Percentiles rank a stretch among this genome's conserved stretches.
These are phyloP conservation scores for Leucoraja erinaceus DNA, from an alignment of 2,113 vertebrate genomes.

Conservation along the genomic window DNA sequence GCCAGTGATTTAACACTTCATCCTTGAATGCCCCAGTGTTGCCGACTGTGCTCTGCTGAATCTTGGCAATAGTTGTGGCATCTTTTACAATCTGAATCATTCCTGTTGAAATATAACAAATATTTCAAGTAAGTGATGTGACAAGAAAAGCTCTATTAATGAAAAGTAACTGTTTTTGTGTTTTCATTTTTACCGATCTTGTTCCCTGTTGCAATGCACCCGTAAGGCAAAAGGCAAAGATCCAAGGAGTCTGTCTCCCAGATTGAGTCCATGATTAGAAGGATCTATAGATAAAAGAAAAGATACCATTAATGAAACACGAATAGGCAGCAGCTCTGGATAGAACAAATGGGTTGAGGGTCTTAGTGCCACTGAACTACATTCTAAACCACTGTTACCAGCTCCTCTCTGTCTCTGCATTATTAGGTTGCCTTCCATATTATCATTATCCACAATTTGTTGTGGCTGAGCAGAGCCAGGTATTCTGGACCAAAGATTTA, in stretches of 20 bases:
- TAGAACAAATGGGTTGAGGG: too few relatives aligned
- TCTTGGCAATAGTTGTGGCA: conserved; percentile 95
- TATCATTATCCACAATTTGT: too few relatives aligned
- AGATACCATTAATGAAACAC: background rate
- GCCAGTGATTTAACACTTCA: conserved; percentile 91
- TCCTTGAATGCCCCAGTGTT: conserved; percentile 95
- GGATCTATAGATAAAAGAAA: conserved; percentile 62
- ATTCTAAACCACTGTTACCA: background rate
- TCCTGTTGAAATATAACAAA: conserved; percentile 59
- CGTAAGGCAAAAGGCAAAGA: conserved; percentile 84
- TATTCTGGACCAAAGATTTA: too few relatives aligned
- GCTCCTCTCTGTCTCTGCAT: too few relatives aligned
- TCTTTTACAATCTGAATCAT: conserved; percentile 98
- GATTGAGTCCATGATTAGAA: conserved; percentile 96
- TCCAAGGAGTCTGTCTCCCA: conserved; percentile 94
- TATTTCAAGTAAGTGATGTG: background rate
- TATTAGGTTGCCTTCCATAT: background rate
- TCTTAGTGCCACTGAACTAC: background rate
- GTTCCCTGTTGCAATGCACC: conserved; percentile 96
- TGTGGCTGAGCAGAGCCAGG: too few relatives aligned
- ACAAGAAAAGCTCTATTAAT: too few relatives aligned
- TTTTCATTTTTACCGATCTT: conserved; percentile 71
- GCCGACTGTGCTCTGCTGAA: conserved; percentile 93
- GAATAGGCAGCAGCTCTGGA: too few relatives aligned
- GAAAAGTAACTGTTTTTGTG: too few relatives aligned